Evolutionary conservation across 2,797 vertebrate species (phyloP).

Genomic region (Tenualosa ilisha): DNA sequence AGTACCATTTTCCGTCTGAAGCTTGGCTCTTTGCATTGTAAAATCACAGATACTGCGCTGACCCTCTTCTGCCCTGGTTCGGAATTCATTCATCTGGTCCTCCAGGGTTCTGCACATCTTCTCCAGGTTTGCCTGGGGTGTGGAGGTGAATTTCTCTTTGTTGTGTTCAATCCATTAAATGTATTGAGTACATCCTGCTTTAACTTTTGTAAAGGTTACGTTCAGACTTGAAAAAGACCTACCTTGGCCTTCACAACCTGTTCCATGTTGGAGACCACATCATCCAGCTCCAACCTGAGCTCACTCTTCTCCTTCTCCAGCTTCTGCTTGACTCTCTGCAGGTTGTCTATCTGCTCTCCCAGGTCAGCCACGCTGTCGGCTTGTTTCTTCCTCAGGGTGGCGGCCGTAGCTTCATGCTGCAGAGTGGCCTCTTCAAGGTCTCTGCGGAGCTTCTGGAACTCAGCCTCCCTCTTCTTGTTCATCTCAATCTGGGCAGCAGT

Average conservation of each 20-base stretch:
- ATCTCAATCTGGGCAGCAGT: constrained; percentile 59
- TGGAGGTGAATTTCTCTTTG: constrained; percentile 51
- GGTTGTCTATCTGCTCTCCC: too few relatives aligned
- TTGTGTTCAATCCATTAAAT: too few relatives aligned
- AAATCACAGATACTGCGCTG: constrained; percentile 74
- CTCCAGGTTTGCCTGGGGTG: constrained; percentile 75
- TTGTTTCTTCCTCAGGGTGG: constrained; percentile 85
- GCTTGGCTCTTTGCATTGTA: constrained; percentile 71
- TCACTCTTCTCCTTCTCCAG: constrained; percentile 61
- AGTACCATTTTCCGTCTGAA: constrained; percentile 77
- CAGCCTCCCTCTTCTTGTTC: constrained; percentile 88
- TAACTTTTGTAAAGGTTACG: too few relatives aligned
- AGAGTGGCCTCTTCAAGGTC: constrained; percentile 90
- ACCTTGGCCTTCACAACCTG: constrained; percentile 86
- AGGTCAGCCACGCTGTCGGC: constrained; percentile 68
- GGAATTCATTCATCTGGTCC: constrained; percentile 75
- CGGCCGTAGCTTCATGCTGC: constrained; percentile 83
- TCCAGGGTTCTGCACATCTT: constrained; percentile 74
- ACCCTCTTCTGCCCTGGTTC: constrained; percentile 70
- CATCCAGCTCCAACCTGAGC: constrained; percentile 76
- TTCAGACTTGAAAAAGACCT: background rate
- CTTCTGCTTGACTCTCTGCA: too few relatives aligned
- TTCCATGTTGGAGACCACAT: constrained; percentile 79
- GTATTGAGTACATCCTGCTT: too few relatives aligned
- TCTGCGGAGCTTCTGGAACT: constrained; percentile 85